Conservation (phyloP, 2,797 vertebrate species). For the Furcifer pardalis region DNA sequence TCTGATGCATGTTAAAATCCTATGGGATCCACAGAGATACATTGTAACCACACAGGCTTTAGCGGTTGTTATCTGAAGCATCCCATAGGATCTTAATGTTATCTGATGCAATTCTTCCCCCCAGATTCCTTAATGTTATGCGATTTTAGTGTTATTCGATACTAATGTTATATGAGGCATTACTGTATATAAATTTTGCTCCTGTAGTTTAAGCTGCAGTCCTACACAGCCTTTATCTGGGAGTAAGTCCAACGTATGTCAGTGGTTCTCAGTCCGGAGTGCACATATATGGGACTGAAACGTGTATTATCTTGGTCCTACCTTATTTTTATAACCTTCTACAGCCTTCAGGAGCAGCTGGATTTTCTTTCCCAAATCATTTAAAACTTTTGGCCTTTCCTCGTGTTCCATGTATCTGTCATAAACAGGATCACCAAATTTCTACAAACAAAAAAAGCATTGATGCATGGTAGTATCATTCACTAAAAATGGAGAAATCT, state of each 20-base stretch:
- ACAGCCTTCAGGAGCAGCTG: constrained; percentile 92
- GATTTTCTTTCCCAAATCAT: constrained; percentile 91
- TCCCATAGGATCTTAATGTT: too few relatives aligned
- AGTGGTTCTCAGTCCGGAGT: not conserved
- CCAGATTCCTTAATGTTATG: too few relatives aligned
- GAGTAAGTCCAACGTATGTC: not conserved
- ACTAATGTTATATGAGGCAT: too few relatives aligned
- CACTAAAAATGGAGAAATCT: not conserved
- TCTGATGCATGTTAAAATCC: too few relatives aligned
- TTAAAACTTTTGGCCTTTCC: constrained; percentile 91
- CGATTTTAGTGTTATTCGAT: too few relatives aligned
- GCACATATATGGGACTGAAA: not conserved
- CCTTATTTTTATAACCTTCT: constrained; percentile 91
- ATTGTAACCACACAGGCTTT: too few relatives aligned
- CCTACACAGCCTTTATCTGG: not conserved
- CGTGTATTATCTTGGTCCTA: constrained; percentile 55
- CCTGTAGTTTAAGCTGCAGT: not conserved
- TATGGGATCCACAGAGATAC: too few relatives aligned
- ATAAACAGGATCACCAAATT: constrained; percentile 90
- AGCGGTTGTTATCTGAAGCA: too few relatives aligned
- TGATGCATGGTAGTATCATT: not conserved
- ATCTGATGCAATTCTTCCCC: too few relatives aligned
- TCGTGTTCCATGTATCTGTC: constrained; percentile 89
- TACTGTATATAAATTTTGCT: not conserved
- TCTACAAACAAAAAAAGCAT: constrained; percentile 72